Conservation (phyloP, 2,797 vertebrate species). For the Ciconia nigra region DNA sequence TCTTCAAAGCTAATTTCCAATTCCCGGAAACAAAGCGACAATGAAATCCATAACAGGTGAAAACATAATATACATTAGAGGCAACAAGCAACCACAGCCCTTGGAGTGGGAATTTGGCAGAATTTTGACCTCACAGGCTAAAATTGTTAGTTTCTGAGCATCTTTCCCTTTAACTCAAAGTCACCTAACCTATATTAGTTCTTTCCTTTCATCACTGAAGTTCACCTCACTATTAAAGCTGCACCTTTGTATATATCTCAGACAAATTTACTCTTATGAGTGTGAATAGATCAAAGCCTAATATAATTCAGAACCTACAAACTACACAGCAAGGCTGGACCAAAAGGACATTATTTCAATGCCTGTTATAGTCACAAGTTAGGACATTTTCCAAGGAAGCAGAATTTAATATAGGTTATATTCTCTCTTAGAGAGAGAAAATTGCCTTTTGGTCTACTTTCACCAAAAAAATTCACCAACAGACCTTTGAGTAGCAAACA, state of each 20-base stretch:
- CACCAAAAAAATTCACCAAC: background rate
- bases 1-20: background rate
- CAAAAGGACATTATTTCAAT: background rate
- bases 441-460: background rate
- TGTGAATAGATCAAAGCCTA: background rate
- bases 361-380: background rate
- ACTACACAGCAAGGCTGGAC: background rate
- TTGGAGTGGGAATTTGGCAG: background rate
- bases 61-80: background rate
- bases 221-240: background rate
- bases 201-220: background rate
- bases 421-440: background rate
- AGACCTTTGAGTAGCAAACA: background rate
- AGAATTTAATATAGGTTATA: background rate
- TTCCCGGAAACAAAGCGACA: background rate
- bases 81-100: background rate
- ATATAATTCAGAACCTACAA: background rate
- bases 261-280: background rate
- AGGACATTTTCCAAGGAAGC: background rate
- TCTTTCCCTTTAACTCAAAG: background rate
- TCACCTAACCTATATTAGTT: background rate
- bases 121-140: background rate
- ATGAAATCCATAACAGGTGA: background rate
- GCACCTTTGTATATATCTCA: background rate
- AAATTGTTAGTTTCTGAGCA: background rate